Base-by-base conservation (phyloP, 2,797 vertebrate species). In the Halcyon badia region DNA sequence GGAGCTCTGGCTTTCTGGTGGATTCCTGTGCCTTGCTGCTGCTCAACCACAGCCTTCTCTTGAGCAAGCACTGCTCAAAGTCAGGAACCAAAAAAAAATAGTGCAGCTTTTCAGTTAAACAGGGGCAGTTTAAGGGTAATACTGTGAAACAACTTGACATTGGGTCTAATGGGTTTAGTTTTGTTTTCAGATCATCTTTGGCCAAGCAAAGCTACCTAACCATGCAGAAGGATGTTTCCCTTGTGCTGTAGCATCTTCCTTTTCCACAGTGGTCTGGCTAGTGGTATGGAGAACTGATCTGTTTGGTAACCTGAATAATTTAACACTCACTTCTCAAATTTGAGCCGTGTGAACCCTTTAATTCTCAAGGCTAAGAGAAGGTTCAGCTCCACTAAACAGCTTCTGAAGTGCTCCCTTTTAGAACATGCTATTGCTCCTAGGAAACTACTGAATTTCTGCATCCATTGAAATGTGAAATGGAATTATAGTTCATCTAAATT, bases 11-110 rank as follows among this genome's bases (percentile, higher is more conserved):
- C 24, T n/a, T 79, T 69, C 44, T 19, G 31, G 33, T 19, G 79
- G 48, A 64, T 60, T 87, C 22, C 62, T 44, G 41, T 31, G 33
- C 26, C 11, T 70, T 65, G 54, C 60, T 41, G 9, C 58, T 66
- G n/a, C 57, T 64, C 56, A 46, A 13, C 49, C 0, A 1, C 42
- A 25, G 68, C 46, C 37, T 61, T 48, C n/a, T 46, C 58, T n/a
- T 39, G n/a, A 1, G 3, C n/a, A 42, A 56, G 33, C 9, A 5
- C n/a, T 64, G 61, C 78, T 58, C 0, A 1, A n/a, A 52, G 42
- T 24, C n/a, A 42, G 57, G 35, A 35, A 30, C 44, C 3, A 61
- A 21, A 0, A 0, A 0, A 46, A 80, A 24, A 19, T 49, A 4
- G 46, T 54, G 33, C 28, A 22, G 51, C 15, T 48, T 42, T 42